A percentile compares a stretch with the other conserved stretches of the same genome.
These are phyloP conservation scores for Crotalus helleri DNA, from an alignment of 2,113 vertebrate species.

Conservation along the genomic window DNA sequence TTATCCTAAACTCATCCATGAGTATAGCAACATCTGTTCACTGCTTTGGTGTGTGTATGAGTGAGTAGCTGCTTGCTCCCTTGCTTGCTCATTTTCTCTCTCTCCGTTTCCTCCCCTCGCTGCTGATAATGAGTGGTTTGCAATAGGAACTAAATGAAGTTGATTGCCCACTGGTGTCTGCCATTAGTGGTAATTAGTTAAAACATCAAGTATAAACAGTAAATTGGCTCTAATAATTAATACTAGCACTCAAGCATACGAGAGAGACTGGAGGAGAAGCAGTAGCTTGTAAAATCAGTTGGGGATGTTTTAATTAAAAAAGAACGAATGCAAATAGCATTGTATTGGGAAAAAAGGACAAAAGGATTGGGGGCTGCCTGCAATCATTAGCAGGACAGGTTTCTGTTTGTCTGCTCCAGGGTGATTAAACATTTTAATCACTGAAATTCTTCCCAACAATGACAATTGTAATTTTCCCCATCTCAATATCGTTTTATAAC, in stretches of 20 bases:
- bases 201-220: constrained; percentile 99
- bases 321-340: constrained; percentile 63
- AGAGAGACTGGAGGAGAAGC: constrained; percentile 58
- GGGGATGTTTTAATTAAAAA: constrained; percentile 69
- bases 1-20: neutral
- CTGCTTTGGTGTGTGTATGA: neutral
- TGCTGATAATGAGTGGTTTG: constrained; percentile 73
- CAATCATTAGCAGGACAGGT: neutral
- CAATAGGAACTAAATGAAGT: constrained; percentile 95
- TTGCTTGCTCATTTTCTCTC: accelerated
- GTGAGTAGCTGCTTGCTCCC: neutral
- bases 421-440: neutral
- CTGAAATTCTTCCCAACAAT: neutral
- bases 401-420: neutral
- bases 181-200: constrained; percentile 99
- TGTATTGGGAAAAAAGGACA: constrained; percentile 67
- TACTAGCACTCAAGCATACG: constrained; percentile 87
- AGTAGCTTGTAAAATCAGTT: constrained; percentile 68
- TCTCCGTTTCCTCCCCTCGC: constrained; percentile 41
- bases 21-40: constrained; percentile 23
- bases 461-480: neutral
- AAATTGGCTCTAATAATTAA: constrained; percentile 99
- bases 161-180: constrained; percentile 90
- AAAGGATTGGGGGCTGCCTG: constrained; percentile 55
- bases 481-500: neutral